Conservation (phyloP, 2,113 vertebrate genomes). For the Phrynosoma blainvillii region DNA sequence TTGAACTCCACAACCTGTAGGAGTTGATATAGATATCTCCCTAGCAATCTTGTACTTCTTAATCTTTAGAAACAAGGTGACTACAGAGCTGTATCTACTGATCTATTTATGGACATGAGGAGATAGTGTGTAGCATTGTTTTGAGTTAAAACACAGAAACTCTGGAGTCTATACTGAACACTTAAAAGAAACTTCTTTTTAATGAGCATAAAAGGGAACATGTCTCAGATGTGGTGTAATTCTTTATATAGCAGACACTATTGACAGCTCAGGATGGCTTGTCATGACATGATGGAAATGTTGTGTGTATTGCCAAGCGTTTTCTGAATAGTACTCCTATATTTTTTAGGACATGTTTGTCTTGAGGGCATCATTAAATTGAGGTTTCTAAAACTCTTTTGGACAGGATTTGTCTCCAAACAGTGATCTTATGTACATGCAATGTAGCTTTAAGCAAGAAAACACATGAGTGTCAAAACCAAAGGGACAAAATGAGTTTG, state of each 20-base stretch:
- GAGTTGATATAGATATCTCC: neutral
- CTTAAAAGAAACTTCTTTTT: constrained; percentile 43
- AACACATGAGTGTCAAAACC: neutral
- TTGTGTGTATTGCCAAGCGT: constrained; percentile 27
- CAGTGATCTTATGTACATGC: neutral
- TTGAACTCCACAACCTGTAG: neutral
- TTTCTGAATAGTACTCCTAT: constrained; percentile 24
- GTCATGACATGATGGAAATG: constrained; percentile 43
- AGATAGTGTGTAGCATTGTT: constrained; percentile 44
- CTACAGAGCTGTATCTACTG: neutral
- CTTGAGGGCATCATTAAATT: constrained; percentile 37
- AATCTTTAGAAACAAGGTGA: neutral
- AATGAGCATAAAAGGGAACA: constrained; percentile 40
- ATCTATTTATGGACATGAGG: constrained; percentile 30
- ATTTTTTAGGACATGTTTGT: constrained; percentile 47
- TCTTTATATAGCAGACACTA: constrained; percentile 54
- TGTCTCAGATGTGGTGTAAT: constrained; percentile 33
- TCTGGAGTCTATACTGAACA: neutral
- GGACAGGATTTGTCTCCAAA: constrained; percentile 35
- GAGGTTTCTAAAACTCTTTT: constrained; percentile 45
- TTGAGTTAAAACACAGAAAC: constrained; percentile 7
- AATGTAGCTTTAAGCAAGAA: constrained; percentile 41
- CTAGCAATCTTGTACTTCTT: neutral
- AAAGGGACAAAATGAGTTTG: constrained; percentile 21
- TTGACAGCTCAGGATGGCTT: constrained; percentile 24